Evolutionary conservation across 2,888 invertebrate genomes (phyloP), one percentile per base, ranked within the genome.

Genomic region (Diarsia brunnea): DNA sequence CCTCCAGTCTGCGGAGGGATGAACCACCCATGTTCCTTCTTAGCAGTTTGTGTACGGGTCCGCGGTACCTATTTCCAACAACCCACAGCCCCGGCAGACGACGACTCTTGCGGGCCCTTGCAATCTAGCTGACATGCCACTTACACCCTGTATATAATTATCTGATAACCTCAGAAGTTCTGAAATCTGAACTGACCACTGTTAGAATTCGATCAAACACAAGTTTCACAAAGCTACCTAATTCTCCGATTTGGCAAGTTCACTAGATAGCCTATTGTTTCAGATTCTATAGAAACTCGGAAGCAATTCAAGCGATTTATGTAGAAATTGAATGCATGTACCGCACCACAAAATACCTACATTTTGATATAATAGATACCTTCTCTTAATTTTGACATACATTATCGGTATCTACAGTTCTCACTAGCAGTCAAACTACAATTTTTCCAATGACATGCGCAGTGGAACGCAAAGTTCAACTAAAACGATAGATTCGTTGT

Each of bases 261-360:
- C 24, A 53, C 24, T 12, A 43, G 68, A 55, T 68, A 55, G 38
- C 12, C 24, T 55, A 55, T 68, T 68, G 51, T 68, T 53, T 53
- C n/a, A 53, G 53, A 24, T 53, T 53, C 38, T 38, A n/a, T 53
- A 24, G 12, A 53, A n/a, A 53, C n/a, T 12, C 12, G 2, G n/a
- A 1, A 24, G 12, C 53, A n/a, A 24, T 53, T 53, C 53, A 16
- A 47, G 47, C 1, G 11, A 27, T 47, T 47, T 16, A 27, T 27
- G 10, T 16, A 27, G 58, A 58, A 58, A 31, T 31, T 31, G 60
- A 60, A 31, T 31, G 60, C 43, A 43, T n/a, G n/a, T n/a, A 19
- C 31, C 45, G 5, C 49, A 31, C 31, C 49, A 67, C 16, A n/a
- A 51, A 67, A 67, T 51, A n/a, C n/a, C n/a, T n/a, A n/a, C 10